Evolutionary conservation across 2,888 invertebrate species (phyloP), one percentile per base, ranked within the genome.

Genomic region (Drosophila stalkeri): DNA sequence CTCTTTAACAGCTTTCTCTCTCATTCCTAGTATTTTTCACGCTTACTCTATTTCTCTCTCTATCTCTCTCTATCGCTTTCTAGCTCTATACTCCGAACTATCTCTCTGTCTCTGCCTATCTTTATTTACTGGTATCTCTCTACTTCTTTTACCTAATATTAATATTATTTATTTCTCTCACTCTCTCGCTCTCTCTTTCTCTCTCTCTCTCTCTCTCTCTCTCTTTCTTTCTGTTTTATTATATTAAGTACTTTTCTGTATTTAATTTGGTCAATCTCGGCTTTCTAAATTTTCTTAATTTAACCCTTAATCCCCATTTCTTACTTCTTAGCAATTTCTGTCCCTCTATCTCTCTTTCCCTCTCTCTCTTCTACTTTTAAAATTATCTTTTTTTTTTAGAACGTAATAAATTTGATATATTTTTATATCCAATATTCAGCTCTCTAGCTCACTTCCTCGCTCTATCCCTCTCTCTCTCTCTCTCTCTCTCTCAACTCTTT

Each of bases 391-490:
- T 11, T 49, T 31, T 49, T 47, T 16, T 5, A 9, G 18, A 18
- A 18, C 51, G 33, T 18, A 51, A 51, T 51, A 33, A 51, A 51
- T 39, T 39, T 39, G 23, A 16, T 6, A 54, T 23, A 39, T 35
- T 31, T 14, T 6, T 12, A 33, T 18, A 14, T 27, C 2, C 8
- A n/a, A n/a, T n/a, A n/a, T n/a, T n/a, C n/a, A n/a, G n/a, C 27
- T 20, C 8, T 31, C 20, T 12, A 12, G 2, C 6, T 14, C 12
- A 16, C 3, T 46, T 12, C 0, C 12, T 12, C 43, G 18, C 31
- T 31, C 6, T 39, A 6, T 12, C 16, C 12, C 3, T 16, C n/a
- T 20, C 31, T 9, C 14, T 43, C 20, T 37, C 35, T 52, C 5
- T 12, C 6, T 41, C 37, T 14, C 16, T 39, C 37, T 39, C 16